Evolutionary conservation across 2,113 vertebrate species (phyloP), one percentile per base, ranked within the genome.

Genomic region (Athene noctua): DNA sequence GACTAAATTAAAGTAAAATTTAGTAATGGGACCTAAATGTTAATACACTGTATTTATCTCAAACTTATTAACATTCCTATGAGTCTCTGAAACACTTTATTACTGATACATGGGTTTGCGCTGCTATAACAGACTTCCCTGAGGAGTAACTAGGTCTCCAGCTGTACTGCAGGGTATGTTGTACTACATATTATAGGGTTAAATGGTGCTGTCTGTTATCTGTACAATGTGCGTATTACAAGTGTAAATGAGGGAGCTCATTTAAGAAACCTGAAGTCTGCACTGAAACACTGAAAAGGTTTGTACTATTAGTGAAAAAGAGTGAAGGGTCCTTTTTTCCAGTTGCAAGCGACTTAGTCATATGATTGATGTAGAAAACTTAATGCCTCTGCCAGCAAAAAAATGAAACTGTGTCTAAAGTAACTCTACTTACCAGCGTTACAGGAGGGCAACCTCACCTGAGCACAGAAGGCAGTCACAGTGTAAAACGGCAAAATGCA

Each of bases 61-160:
- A 84, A 95, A 95, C 52, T 93, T 96, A 92, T 80, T 91, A 93
- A 92, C 88, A 84, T 92, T 94, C 88, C 83, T 83, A 11, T 44
- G 92, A 94, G 86, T 65, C 68, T 96, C 68, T 52, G 42, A 86
- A 96, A 97, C 73, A 46, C 83, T 94, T 95, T 87, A 83, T 90
- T 88, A 81, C 92, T 67, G 91, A 92, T 94, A 92, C 86, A 81
- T 42, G 72, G 80, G 88, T 91, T 72, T 92, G 83, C 72, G 58
- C 66, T 85, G 77, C 86, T 89, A 9, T 81, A 91, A 87, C 47
- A 80, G 73, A 44, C 83, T 92, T 96, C 94, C 83, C 94, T 57
- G 68, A 91, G 91, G 88, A 95, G 77, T 84, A 71, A 90, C 88
- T 80, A 72, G 88, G 80, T 20, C 88, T 94, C 65, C 77, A 84